Percentiles rank a stretch among this genome's conserved stretches.
Evolutionary conservation across 2,888 invertebrate genomes (phyloP).

Genomic region (Adelognathus sp.): DNA sequence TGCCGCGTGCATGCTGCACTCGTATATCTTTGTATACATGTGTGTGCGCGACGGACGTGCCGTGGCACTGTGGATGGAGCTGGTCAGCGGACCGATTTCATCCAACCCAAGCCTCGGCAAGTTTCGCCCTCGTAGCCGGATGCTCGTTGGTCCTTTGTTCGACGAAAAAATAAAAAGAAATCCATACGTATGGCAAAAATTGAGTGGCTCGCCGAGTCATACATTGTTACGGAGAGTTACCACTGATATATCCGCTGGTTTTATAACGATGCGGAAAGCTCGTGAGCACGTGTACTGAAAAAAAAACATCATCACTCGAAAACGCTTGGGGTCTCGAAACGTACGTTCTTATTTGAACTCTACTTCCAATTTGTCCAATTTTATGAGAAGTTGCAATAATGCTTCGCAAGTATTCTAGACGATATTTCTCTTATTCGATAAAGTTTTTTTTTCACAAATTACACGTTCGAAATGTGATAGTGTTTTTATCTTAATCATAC

Average conservation of each 20-base stretch:
- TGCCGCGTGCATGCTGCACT: slow-evolving; percentile 12
- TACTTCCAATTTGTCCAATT: too few relatives aligned
- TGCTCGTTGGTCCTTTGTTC: slow-evolving; percentile 47
- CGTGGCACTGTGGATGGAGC: slow-evolving; percentile 8
- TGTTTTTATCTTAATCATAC: too few relatives aligned
- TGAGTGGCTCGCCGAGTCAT: slow-evolving; percentile 8
- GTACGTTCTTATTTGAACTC: too few relatives aligned
- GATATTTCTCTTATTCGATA: too few relatives aligned
- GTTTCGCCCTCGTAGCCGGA: slow-evolving; percentile 29
- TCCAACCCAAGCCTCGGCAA: slow-evolving; percentile 12
- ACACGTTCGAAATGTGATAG: too few relatives aligned
- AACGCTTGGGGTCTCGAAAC: too few relatives aligned
- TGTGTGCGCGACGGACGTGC: slow-evolving; percentile 17
- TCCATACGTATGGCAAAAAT: slow-evolving; percentile 44
- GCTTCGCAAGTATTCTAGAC: too few relatives aligned
- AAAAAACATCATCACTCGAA: too few relatives aligned
- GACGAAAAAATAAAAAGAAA: slow-evolving; percentile 24
- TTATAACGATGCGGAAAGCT: not conserved
- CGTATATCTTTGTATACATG: not conserved
- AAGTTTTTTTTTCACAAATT: too few relatives aligned
- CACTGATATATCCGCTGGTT: not conserved
- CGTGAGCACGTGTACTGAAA: not conserved
- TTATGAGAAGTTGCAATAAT: too few relatives aligned
- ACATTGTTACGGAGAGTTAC: slow-evolving; percentile 24
- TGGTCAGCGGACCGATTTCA: slow-evolving; percentile 55